Conservation (phyloP, 2,888 invertebrate genomes). For the Melinaea menophilus region DNA sequence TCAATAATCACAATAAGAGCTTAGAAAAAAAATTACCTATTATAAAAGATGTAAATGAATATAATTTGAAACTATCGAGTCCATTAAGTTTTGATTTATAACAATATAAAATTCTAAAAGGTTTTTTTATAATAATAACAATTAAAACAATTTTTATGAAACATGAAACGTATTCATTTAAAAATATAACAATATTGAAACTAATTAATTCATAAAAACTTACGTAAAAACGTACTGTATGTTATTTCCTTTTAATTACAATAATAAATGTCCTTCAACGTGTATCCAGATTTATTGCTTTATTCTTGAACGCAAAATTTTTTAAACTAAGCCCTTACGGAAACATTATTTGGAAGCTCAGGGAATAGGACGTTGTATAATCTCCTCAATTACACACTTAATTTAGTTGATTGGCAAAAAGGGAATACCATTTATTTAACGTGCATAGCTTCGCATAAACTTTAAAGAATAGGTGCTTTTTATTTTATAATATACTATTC, state of each 20-base stretch:
- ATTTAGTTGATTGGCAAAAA: not conserved
- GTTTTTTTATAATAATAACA: too few species aligned
- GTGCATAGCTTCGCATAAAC: not conserved
- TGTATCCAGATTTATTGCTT: slow-evolving; percentile 33
- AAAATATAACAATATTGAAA: too few species aligned
- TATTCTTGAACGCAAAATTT: slow-evolving; percentile 16
- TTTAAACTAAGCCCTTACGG: slow-evolving; percentile 4
- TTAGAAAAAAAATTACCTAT: too few species aligned
- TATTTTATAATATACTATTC: slow-evolving; percentile 1
- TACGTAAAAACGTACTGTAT: not conserved
- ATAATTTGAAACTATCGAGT: too few species aligned
- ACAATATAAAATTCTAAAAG: too few species aligned
- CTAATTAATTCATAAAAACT: not conserved
- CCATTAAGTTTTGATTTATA: too few species aligned
- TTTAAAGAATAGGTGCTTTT: not conserved
- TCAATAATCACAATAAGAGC: too few species aligned
- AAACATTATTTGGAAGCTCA: not conserved
- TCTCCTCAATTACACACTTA: slow-evolving; percentile 2
- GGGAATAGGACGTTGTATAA: not conserved
- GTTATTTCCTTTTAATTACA: slow-evolving; percentile 32
- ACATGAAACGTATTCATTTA: too few species aligned
- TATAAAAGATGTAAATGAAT: too few species aligned
- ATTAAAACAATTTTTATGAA: too few species aligned
- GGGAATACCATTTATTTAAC: not conserved
- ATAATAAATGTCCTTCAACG: slow-evolving; percentile 42